These are phyloP conservation scores for Camelus dromedarius DNA, from an alignment of 2,113 vertebrate species.

Conservation along the genomic window DNA sequence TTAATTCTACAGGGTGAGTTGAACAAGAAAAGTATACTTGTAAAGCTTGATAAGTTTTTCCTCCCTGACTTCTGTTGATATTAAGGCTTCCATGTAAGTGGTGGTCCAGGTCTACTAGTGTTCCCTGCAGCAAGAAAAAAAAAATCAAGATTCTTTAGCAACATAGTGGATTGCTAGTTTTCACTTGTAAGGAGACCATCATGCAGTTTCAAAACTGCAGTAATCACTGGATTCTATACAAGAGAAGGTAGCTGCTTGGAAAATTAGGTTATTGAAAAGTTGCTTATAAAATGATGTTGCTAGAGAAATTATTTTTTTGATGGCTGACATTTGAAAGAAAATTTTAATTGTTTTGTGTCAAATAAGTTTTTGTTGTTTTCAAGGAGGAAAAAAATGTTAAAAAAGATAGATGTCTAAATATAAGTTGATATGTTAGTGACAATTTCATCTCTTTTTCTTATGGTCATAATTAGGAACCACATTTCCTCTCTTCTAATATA, in stretches of 20 bases:
- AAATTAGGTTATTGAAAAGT: neutral
- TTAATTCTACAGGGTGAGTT: slow-evolving; percentile 34
- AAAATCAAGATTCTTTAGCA: neutral
- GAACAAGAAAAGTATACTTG: neutral
- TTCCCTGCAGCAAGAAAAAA: neutral
- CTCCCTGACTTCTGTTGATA: neutral
- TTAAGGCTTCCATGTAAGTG: neutral
- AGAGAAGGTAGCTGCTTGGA: slow-evolving; percentile 23
- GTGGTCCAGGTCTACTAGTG: neutral
- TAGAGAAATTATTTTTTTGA: slow-evolving; percentile 45
- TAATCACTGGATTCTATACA: neutral
- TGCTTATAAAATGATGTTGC: slow-evolving; percentile 10
- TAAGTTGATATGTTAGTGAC: neutral
- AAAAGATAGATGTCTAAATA: neutral
- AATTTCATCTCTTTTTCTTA: neutral
- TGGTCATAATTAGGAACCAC: neutral
- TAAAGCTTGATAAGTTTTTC: neutral
- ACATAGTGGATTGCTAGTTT: neutral
- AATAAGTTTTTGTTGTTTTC: slow-evolving; percentile 13
- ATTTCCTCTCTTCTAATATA: neutral
- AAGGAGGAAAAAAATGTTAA: neutral
- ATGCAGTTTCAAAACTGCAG: neutral
- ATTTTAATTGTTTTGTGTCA: neutral
- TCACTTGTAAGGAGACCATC: neutral
- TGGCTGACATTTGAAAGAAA: slow-evolving; percentile 1